Conservation (phyloP, 1,140 invertebrate genomes). For the Aphaenogaster rudis region DNA sequence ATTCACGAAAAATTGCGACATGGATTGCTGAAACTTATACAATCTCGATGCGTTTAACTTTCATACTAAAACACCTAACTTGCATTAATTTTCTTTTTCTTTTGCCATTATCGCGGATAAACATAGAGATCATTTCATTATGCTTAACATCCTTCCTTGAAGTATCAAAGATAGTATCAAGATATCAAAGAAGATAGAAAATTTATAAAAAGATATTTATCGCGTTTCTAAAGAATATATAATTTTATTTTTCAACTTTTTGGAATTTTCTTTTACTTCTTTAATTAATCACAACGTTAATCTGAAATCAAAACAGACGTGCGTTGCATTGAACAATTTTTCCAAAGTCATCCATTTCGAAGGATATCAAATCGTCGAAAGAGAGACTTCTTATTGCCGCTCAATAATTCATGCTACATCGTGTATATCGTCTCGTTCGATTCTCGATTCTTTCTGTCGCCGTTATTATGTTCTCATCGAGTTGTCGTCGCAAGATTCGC, state of each 20-base stretch:
- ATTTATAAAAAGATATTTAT: neutral
- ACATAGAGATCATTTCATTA: neutral
- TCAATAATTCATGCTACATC: constrained; percentile 34
- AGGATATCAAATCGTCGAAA: constrained; percentile 8
- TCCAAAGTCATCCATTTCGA: constrained; percentile 1
- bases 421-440: constrained; percentile 24
- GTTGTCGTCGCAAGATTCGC: constrained; percentile 21
- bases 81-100: neutral
- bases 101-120: neutral
- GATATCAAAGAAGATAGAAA: neutral
- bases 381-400: neutral
- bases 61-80: neutral
- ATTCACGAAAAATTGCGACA: neutral
- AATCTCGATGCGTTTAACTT: neutral
- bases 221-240: neutral
- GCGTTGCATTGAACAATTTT: neutral
- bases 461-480: constrained; percentile 14
- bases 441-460: constrained; percentile 21
- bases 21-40: neutral
- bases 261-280: neutral
- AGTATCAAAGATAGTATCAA: neutral
- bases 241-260: neutral
- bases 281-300: neutral
- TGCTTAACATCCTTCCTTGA: neutral
- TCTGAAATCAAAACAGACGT: neutral